These are phyloP conservation scores for Leptoteleia sp. DNA, from an alignment of 1,140 invertebrate species.

Conservation along the genomic window DNA sequence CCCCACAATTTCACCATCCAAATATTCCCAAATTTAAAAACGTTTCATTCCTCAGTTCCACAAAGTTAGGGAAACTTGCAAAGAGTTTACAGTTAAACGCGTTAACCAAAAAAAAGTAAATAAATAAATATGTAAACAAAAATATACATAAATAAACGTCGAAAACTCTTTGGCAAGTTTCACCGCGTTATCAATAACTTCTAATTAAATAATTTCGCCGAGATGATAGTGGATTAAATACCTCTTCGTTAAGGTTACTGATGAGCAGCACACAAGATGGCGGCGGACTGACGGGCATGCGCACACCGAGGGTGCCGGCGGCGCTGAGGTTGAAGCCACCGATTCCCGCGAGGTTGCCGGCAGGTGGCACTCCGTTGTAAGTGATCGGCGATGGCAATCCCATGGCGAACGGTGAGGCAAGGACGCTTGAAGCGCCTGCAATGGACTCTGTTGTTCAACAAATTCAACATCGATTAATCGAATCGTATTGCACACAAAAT, in stretches of 20 bases:
- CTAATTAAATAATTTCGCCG: too few species aligned
- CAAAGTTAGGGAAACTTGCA: too few species aligned
- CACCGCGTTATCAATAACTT: too few species aligned
- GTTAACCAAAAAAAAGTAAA: too few species aligned
- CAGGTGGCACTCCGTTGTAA: constrained; percentile 85
- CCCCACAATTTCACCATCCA: too few species aligned
- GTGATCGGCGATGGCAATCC: constrained; percentile 86
- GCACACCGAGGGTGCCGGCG: constrained; percentile 82
- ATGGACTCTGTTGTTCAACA: constrained; percentile 80
- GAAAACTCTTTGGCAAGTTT: too few species aligned
- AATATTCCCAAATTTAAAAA: too few species aligned
- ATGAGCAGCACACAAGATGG: constrained; percentile 92
- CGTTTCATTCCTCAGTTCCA: too few species aligned
- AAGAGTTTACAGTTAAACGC: too few species aligned
- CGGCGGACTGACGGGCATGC: constrained; percentile 84
- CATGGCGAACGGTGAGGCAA: constrained; percentile 91
- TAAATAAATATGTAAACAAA: too few species aligned
- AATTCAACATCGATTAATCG: constrained; percentile 69
- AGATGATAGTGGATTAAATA: too few species aligned
- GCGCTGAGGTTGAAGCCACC: constrained; percentile 86
- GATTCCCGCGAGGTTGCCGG: constrained; percentile 86
- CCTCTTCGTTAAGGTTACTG: constrained; percentile 96
- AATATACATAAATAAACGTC: too few species aligned
- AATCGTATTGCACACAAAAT: not conserved
- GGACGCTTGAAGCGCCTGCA: constrained; percentile 88